phyloP scores from a whole-genome alignment of 2,797 vertebrate species.

The Pipistrellus nathusii region DNA sequence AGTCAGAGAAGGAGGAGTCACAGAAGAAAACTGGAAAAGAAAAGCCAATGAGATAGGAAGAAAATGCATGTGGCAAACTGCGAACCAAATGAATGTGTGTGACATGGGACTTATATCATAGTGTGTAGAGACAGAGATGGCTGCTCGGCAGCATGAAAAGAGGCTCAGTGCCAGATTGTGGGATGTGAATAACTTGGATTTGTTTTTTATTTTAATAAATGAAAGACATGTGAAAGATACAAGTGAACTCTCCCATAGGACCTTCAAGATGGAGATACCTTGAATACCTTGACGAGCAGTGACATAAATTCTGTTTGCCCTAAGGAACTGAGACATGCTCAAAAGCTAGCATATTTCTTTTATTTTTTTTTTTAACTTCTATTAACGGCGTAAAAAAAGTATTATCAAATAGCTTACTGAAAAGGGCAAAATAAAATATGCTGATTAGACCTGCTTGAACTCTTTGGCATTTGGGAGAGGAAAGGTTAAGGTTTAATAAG shows the following conservation, averaged over 20 bases:
- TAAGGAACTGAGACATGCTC: neutral
- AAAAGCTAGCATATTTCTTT: neutral
- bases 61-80: neutral
- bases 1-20: neutral
- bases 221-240: neutral
- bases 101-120: neutral
- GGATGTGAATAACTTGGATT: neutral
- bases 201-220: constrained; percentile 39
- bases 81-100: neutral
- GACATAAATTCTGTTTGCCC: neutral
- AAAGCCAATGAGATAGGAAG: neutral
- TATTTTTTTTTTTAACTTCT: neutral
- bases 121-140: neutral
- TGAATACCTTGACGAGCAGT: constrained; percentile 6
- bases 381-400: constrained; percentile 46
- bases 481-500: constrained; percentile 73
- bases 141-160: neutral
- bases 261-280: neutral
- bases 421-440: constrained; percentile 69
- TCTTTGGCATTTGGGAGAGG: constrained; percentile 61
- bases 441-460: constrained; percentile 67
- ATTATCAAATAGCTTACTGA: constrained; percentile 41
- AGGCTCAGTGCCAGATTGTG: neutral
- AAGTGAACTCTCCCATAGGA: neutral
- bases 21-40: neutral